Conservation (phyloP, 2,797 vertebrate species). For the Coregonus sp. region DNA sequence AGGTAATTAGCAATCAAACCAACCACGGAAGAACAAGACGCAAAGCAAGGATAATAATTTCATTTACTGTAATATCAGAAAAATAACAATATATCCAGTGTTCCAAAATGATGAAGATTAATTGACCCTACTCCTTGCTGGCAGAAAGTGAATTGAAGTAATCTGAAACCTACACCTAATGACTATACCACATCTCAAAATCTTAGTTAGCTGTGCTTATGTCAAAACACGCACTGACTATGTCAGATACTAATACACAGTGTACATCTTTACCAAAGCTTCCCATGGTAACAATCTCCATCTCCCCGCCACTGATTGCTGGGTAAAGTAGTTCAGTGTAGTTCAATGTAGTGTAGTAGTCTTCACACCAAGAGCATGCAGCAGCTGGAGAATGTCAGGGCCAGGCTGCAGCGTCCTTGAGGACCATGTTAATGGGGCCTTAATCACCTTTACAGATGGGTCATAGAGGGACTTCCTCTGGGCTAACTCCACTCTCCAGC, state of each 20-base stretch:
- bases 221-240: neutral
- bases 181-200: slow-evolving; percentile 3
- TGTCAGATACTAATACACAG: neutral
- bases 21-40: slow-evolving; percentile 10
- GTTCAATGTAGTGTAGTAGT: neutral
- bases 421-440: slow-evolving; percentile 25
- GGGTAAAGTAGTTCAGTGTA: slow-evolving; percentile 21
- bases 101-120: neutral
- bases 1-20: slow-evolving; percentile 18
- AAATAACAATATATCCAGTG: neutral
- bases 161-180: neutral
- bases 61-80: slow-evolving; percentile 21
- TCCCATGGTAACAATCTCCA: slow-evolving; percentile 12
- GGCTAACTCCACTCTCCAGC: slow-evolving; percentile 12
- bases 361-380: neutral
- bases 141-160: neutral
- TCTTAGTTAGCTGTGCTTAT: slow-evolving; percentile 10
- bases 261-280: neutral
- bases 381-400: slow-evolving; percentile 24
- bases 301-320: slow-evolving; percentile 14
- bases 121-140: neutral
- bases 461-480: slow-evolving; percentile 19
- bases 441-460: slow-evolving; percentile 26
- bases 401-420: slow-evolving; percentile 19
- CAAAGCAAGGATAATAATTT: slow-evolving; percentile 25